Evolutionary conservation across 64 coral and sea anemone species (phyloP).

Genomic region (Stichodactyla mertensii): DNA sequence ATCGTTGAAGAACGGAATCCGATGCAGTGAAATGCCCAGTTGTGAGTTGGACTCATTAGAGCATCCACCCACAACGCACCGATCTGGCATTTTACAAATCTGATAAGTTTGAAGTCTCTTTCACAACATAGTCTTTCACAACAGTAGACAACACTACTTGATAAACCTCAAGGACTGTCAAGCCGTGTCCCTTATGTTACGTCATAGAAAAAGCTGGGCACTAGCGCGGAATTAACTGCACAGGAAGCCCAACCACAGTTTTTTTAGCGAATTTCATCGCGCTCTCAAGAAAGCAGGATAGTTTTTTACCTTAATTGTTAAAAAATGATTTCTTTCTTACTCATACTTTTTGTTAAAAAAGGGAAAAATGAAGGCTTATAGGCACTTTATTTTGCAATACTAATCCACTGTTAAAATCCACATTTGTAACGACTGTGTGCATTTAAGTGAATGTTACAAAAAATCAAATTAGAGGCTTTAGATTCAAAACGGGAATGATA

Average conservation of each 20-base stretch:
- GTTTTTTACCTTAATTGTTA: not conserved
- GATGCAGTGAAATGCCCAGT: slow-evolving; percentile 16
- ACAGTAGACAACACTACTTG: too few species aligned
- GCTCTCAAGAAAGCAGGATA: not conserved
- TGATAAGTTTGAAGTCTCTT: too few species aligned
- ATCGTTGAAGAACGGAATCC: slow-evolving; percentile 26
- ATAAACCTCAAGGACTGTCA: too few species aligned
- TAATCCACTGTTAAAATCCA: too few species aligned
- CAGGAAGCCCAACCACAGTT: not conserved
- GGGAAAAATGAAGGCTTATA: slow-evolving; percentile 24
- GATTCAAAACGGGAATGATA: too few species aligned
- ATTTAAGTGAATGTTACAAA: too few species aligned
- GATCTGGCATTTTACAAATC: too few species aligned
- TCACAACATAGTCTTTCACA: too few species aligned
- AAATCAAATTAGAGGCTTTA: too few species aligned
- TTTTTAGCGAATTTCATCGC: not conserved
- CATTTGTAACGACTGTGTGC: too few species aligned
- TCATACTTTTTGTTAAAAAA: slow-evolving; percentile 18
- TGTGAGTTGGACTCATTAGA: not conserved
- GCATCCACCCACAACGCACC: too few species aligned
- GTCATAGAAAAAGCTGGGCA: not conserved
- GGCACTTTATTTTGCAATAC: too few species aligned
- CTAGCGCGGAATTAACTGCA: not conserved
- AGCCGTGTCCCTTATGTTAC: not conserved
- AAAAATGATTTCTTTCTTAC: not conserved